Conservation (phyloP, 2,888 invertebrate species). For the Aphrophora alni region DNA sequence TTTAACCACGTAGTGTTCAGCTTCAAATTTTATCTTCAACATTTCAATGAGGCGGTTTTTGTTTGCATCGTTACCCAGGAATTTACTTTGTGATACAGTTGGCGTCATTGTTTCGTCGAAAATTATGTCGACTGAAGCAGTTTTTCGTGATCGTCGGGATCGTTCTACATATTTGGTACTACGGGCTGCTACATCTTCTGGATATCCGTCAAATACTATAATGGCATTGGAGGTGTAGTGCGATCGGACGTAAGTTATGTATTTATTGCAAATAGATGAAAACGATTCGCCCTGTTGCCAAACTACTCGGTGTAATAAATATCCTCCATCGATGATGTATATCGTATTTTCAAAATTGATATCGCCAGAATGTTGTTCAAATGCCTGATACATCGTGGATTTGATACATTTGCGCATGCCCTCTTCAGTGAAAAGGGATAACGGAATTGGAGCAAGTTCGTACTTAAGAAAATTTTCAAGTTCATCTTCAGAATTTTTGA, state of each 20-base stretch:
- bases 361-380: neutral
- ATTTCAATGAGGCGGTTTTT: too few relatives aligned
- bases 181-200: neutral
- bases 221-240: neutral
- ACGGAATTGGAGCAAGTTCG: neutral
- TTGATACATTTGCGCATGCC: neutral
- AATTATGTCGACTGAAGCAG: too few relatives aligned
- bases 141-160: neutral
- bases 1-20: too few relatives aligned
- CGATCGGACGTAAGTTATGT: neutral
- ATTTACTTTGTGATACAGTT: too few relatives aligned
- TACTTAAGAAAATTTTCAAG: neutral
- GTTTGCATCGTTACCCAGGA: too few relatives aligned
- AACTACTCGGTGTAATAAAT: neutral
- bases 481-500: neutral
- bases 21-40: too few relatives aligned
- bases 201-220: neutral
- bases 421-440: neutral
- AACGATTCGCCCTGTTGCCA: neutral
- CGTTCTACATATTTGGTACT: neutral
- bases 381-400: neutral
- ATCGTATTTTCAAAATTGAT: neutral
- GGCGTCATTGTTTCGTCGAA: too few relatives aligned
- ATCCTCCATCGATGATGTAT: neutral
- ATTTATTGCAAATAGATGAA: neutral